phyloP scores from a whole-genome alignment of 2,797 vertebrate genomes.

The Manis javanica region DNA sequence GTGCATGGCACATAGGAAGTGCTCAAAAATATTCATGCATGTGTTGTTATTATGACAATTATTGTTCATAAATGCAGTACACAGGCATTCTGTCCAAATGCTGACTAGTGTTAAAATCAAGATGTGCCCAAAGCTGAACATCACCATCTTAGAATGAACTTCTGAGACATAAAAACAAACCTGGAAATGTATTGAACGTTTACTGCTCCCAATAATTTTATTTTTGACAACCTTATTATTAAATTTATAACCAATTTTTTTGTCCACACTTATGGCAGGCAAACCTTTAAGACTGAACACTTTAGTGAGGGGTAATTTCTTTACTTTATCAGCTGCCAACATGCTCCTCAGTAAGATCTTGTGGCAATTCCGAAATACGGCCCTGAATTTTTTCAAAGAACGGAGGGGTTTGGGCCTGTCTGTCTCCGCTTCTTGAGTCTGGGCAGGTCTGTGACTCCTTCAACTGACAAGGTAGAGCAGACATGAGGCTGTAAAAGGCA shows the following conservation, averaged over 20 bases:
- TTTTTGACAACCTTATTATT: background rate
- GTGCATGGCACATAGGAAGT: background rate
- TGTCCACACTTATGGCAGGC: background rate
- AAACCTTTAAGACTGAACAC: background rate
- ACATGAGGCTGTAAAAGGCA: background rate
- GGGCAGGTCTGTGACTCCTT: background rate
- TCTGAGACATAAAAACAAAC: background rate
- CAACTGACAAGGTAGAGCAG: background rate
- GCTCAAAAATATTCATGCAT: background rate
- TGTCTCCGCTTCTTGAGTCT: background rate
- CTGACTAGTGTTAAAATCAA: background rate
- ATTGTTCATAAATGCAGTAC: background rate
- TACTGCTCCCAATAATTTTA: background rate
- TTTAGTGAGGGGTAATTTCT: background rate
- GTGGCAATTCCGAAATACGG: background rate
- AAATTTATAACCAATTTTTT: too few relatives aligned
- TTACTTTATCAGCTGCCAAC: background rate
- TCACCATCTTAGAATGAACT: background rate
- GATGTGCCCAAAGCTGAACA: background rate
- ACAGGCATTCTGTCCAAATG: background rate
- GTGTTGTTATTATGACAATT: background rate
- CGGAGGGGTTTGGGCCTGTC: background rate
- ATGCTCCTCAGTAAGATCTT: background rate
- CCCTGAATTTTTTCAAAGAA: background rate
- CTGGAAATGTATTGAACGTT: background rate